Evolutionary conservation across 2,797 vertebrate genomes (phyloP).

Genomic region (Ispidina picta): DNA sequence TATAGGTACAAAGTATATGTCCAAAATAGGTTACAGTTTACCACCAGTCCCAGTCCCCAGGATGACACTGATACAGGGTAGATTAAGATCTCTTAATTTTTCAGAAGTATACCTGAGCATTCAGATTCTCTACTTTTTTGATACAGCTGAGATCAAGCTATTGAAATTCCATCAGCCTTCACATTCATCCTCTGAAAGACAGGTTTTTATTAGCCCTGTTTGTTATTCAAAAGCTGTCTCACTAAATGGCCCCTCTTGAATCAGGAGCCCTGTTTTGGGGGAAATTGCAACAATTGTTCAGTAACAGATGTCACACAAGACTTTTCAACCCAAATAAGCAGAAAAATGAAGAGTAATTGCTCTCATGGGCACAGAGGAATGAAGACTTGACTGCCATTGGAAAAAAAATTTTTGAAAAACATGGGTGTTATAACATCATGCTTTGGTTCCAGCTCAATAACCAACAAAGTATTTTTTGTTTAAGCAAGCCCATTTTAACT

Average conservation of each 20-base stretch:
- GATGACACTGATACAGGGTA: neutral
- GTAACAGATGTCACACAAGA: neutral
- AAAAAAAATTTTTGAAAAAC: neutral
- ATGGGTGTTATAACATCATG: neutral
- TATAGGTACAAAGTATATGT: neutral
- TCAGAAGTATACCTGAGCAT: neutral
- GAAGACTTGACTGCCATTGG: neutral
- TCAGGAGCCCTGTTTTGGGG: neutral
- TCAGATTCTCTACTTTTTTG: neutral
- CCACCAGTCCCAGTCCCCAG: neutral
- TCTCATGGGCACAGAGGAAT: neutral
- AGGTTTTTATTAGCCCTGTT: neutral
- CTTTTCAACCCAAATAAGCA: neutral
- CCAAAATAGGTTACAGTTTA: neutral
- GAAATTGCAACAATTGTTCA: neutral
- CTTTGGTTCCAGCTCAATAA: neutral
- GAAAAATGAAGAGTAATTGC: neutral
- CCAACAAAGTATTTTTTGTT: neutral
- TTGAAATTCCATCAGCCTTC: neutral
- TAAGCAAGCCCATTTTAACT: neutral
- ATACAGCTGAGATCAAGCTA: neutral
- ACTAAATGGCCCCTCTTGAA: neutral
- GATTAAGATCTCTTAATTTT: neutral
- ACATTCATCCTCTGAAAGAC: neutral
- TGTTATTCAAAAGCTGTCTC: neutral